A percentile compares a stretch with the other conserved stretches of the same genome.
These are phyloP conservation scores for Odontomachus brunneus DNA, from an alignment of 1,140 invertebrate genomes.

Conservation along the genomic window DNA sequence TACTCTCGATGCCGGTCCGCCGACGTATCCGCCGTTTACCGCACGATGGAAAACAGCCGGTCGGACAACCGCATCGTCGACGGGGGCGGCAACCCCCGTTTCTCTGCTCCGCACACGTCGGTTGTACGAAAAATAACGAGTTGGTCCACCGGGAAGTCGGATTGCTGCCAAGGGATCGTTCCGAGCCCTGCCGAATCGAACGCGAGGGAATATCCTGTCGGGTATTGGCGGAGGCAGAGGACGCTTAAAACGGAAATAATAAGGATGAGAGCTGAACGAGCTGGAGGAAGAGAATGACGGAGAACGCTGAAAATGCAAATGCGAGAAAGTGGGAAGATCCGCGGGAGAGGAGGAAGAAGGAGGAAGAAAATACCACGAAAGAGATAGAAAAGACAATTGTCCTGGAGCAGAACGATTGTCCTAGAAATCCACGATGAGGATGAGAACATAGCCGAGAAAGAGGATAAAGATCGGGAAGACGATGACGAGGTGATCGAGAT, in stretches of 20 bases:
- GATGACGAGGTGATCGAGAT: no score
- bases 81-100: conserved; percentile 12
- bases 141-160: not conserved
- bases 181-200: conserved; percentile 4
- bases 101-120: not conserved
- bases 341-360: not conserved
- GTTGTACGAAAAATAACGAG: conserved; percentile 65
- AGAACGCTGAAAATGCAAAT: not conserved
- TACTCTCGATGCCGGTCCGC: conserved; percentile 58
- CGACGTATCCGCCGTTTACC: conserved; percentile 72
- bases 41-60: conserved; percentile 72
- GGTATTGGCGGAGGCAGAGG: not conserved
- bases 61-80: conserved; percentile 54
- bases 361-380: not conserved
- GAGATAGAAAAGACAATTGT: no score
- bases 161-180: conserved; percentile 21
- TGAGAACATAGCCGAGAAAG: no score
- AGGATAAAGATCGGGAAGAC: no score
- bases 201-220: not conserved
- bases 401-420: no score
- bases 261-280: not conserved
- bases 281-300: not conserved
- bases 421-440: no score
- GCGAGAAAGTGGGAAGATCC: conserved; percentile 4
- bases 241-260: not conserved